Base-by-base conservation (phyloP, 92 coral and sea anemone genomes). In the Palythoa grandiflora region DNA sequence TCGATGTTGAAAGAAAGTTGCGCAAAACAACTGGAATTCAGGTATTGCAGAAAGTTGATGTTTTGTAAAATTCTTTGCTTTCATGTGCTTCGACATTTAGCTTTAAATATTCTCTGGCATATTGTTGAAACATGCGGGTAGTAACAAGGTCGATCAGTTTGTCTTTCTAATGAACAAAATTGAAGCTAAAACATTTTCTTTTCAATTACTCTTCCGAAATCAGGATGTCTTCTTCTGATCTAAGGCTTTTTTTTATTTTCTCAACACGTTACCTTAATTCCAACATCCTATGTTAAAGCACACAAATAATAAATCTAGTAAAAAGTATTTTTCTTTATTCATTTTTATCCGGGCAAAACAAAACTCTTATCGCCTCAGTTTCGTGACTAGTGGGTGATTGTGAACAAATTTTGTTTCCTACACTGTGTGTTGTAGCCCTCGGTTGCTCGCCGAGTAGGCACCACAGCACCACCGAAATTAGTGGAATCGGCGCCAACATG, bases 381-480 rank as follows among this genome's bases (percentile, higher is more conserved):
- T 66, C 75, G 73, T 65, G 86, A 44, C 73, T 36, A 39, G 75
- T 81, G 73, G 63, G 75, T 81, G 74, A 60, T 48, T 81, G 60
- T 65, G 44, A 7, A 19, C 61, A 60, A 80, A 40, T 9, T 21
- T 21, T 81, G 86, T 16, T 81, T 81, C 61, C 86, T 81, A 21
- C 59, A 68, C 38, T 5, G 6, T 21, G 51, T 15, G 75, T 38
- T 47, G 75, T 66, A 68, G 73, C 60, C 86, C 21, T 81, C 61
- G 86, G 75, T 19, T 36, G 37, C 74, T 66, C 86, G 86, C 52
- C 86, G 38, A 47, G 47, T 15, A 81, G 86, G 86, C 86, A 63
- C 86, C 86, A 68, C 36, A 20, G 75, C 14, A 60, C 86, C 86
- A 81, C 75, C 75, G 21, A 81, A 81, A 81, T 81, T 81, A 81